These are phyloP conservation scores for Emydura subglobosa DNA, from an alignment of 2,113 vertebrate genomes.

Conservation along the genomic window DNA sequence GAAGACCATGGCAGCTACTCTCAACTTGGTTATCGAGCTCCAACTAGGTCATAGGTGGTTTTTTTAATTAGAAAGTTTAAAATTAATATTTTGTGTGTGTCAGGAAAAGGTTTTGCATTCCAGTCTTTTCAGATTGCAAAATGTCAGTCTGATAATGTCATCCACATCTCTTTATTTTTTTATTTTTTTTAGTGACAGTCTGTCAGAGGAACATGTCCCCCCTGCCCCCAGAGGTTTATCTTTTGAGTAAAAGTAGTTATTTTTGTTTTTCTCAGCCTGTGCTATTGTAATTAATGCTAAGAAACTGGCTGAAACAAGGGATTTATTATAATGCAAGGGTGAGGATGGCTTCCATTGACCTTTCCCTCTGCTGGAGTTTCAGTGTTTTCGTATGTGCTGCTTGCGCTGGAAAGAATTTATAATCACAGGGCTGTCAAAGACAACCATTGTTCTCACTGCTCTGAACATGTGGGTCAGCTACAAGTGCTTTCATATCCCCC, in stretches of 20 bases:
- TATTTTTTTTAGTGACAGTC: constrained; percentile 48
- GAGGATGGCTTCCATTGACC: constrained; percentile 84
- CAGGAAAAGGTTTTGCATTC: constrained; percentile 34
- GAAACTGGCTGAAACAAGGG: constrained; percentile 78
- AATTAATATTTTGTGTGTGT: constrained; percentile 62
- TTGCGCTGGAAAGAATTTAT: constrained; percentile 88
- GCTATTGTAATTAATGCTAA: constrained; percentile 74
- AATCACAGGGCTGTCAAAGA: constrained; percentile 86
- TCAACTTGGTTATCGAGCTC: constrained; percentile 18
- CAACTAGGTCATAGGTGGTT: constrained; percentile 29
- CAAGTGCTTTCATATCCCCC: constrained; percentile 83
- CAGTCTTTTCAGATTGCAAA: constrained; percentile 32
- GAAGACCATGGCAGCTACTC: neutral
- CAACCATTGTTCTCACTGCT: constrained; percentile 84
- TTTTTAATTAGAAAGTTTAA: constrained; percentile 29
- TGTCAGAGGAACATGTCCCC: neutral
- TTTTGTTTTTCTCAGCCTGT: constrained; percentile 75
- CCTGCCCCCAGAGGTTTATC: constrained; percentile 63
- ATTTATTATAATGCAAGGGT: constrained; percentile 78
- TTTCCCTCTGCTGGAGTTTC: constrained; percentile 83
- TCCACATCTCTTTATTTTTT: constrained; percentile 17
- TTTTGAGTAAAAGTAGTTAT: constrained; percentile 74
- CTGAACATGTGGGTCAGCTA: constrained; percentile 86
- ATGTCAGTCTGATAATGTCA: constrained; percentile 50
- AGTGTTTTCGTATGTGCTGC: constrained; percentile 85